Conservation (phyloP, 2,113 vertebrate species). For the Bubo scandiacus region DNA sequence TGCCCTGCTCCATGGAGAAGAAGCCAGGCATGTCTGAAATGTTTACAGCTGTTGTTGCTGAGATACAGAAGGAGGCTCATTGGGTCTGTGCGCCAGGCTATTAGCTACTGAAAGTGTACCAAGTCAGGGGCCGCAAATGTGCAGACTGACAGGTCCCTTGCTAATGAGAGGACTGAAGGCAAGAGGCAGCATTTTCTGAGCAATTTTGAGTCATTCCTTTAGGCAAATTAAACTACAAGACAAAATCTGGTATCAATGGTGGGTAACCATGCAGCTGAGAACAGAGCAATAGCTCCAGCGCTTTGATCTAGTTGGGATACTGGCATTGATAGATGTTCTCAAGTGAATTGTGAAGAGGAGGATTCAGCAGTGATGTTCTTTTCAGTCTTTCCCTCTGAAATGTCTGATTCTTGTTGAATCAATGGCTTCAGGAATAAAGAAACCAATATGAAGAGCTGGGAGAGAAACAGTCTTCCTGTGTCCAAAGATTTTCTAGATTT, state of each 20-base stretch:
- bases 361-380: background rate
- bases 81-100: background rate
- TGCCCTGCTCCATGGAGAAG: background rate
- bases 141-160: background rate
- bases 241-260: background rate
- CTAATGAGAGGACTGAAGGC: background rate
- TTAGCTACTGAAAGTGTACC: background rate
- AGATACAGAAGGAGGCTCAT: background rate
- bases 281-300: background rate
- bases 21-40: conserved; percentile 1
- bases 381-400: background rate
- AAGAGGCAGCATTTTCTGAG: background rate
- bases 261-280: background rate
- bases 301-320: background rate
- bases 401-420: background rate
- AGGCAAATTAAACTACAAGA: background rate
- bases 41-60: background rate
- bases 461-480: background rate
- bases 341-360: background rate
- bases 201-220: background rate
- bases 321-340: background rate
- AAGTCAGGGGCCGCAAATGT: background rate
- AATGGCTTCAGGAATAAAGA: background rate
- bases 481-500: background rate
- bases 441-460: background rate